phyloP scores from a whole-genome alignment of 2,113 vertebrate species.

The Vulpes lagopus region DNA sequence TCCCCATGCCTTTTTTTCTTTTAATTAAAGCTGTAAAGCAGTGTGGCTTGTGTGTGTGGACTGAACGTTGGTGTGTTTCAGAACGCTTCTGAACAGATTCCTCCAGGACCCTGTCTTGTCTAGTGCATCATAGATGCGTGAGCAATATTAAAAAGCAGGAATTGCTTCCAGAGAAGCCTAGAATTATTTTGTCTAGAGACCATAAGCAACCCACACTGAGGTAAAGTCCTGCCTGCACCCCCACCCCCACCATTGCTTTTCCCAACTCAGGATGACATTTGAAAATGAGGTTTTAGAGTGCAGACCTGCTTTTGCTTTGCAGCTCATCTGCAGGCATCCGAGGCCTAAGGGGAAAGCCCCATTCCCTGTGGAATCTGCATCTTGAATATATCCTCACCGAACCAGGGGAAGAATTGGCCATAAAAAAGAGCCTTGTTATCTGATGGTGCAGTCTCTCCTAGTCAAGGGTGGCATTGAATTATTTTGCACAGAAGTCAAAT shows the following conservation, averaged over 20 bases:
- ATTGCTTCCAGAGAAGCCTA: conserved; percentile 32
- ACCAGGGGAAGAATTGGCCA: not conserved
- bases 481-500: conserved; percentile 71
- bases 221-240: not conserved
- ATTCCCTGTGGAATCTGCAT: conserved; percentile 33
- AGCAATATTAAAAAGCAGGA: not conserved
- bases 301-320: conserved; percentile 47
- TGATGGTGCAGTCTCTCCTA: not conserved
- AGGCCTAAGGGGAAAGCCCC: not conserved
- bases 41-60: not conserved
- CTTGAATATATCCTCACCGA: conserved; percentile 46
- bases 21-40: not conserved
- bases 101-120: not conserved
- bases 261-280: not conserved
- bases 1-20: not conserved
- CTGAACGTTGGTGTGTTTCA: not conserved
- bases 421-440: conserved; percentile 54
- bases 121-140: not conserved
- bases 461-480: conserved; percentile 46
- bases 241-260: not conserved
- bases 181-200: not conserved
- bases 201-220: not conserved
- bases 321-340: not conserved
- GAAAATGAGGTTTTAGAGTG: not conserved
- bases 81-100: conserved; percentile 43